A percentile compares a stretch with the other conserved stretches of the same genome.
These are phyloP conservation scores for Wasmannia auropunctata DNA, from an alignment of 1,140 invertebrate species.

Conservation along the genomic window DNA sequence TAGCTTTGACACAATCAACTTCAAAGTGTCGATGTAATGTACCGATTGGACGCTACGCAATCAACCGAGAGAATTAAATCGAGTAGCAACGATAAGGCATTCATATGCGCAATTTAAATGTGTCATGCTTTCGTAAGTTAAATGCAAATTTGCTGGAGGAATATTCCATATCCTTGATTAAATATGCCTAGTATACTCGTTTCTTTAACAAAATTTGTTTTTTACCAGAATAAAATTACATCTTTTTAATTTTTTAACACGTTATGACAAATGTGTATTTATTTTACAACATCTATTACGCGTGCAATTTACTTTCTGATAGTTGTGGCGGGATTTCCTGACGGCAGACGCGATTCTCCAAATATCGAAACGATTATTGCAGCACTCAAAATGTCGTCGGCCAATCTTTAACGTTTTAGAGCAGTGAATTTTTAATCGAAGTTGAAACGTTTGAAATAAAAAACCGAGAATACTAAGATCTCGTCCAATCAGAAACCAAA, in stretches of 20 bases:
- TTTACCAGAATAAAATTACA: background rate
- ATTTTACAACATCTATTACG: background rate
- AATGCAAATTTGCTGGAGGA: background rate
- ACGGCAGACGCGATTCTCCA: background rate
- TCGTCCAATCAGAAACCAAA: no score
- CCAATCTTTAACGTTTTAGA: no score
- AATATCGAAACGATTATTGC: background rate
- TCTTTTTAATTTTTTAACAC: background rate
- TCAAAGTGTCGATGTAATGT: slow-evolving; percentile 35
- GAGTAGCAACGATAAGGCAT: slow-evolving; percentile 11
- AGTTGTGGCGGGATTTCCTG: background rate
- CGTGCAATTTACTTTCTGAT: background rate
- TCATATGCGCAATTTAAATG: background rate
- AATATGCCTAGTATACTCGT: background rate
- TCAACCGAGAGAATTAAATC: slow-evolving; percentile 58
- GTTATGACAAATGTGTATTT: background rate
- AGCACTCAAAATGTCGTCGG: background rate
- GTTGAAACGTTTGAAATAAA: no score
- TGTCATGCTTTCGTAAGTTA: slow-evolving; percentile 20
- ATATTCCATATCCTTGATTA: background rate
- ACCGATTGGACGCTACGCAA: slow-evolving; percentile 66
- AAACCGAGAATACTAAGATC: no score
- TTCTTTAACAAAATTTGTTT: background rate
- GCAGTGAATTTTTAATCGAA: no score
- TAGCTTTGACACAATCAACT: slow-evolving; percentile 5